Percentiles rank a stretch among this genome's conserved stretches.
These are phyloP conservation scores for Pachydiplax longipennis DNA, from an alignment of 2,888 invertebrate species.

Conservation along the genomic window DNA sequence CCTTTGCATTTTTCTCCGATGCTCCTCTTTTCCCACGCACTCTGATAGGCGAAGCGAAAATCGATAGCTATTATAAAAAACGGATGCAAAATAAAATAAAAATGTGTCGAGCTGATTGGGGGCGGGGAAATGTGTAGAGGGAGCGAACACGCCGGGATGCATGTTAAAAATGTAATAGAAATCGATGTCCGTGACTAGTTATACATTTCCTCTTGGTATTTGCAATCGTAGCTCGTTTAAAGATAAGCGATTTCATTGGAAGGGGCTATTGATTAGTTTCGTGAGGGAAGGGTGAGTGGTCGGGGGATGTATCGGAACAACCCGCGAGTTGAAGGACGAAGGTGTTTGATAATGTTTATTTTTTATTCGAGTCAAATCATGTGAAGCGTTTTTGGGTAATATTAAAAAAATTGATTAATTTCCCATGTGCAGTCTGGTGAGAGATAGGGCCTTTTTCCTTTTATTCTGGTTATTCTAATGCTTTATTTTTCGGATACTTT, in stretches of 20 bases:
- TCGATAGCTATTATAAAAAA: not conserved
- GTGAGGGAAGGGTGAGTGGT: too few species aligned
- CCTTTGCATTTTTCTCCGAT: not conserved
- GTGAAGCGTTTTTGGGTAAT: too few species aligned
- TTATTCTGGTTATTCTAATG: too few species aligned
- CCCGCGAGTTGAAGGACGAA: too few species aligned
- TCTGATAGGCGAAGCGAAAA: not conserved
- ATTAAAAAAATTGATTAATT: too few species aligned
- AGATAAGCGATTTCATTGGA: not conserved
- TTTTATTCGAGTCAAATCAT: too few species aligned
- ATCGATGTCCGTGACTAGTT: not conserved
- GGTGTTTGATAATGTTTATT: too few species aligned
- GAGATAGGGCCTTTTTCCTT: too few species aligned
- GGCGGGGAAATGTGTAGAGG: not conserved
- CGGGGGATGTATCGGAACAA: too few species aligned
- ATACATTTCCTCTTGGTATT: not conserved
- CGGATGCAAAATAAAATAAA: not conserved
- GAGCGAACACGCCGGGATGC: not conserved
- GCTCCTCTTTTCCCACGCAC: not conserved
- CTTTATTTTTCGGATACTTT: too few species aligned
- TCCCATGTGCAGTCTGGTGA: too few species aligned
- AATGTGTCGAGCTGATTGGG: not conserved
- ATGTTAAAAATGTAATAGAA: not conserved
- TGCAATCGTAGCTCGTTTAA: not conserved
- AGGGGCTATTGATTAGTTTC: too few species aligned